A percentile compares a stretch with the other conserved stretches of the same genome.
phyloP scores from a whole-genome alignment of 2,888 invertebrate species.

The Melanargia galathea region DNA sequence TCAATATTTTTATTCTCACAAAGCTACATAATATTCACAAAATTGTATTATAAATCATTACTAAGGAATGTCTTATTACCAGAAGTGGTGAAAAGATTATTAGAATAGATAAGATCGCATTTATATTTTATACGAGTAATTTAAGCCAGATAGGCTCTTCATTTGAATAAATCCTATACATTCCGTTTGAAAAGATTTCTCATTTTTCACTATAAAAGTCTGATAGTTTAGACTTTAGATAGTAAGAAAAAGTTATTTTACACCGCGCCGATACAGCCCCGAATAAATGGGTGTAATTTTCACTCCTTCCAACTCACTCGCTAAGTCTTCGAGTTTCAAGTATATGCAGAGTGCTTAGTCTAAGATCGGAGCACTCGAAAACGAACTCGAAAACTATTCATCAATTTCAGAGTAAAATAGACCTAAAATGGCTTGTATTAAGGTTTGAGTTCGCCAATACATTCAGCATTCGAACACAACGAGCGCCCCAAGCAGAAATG shows the following conservation, averaged over 20 bases:
- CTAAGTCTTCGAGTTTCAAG: constrained; percentile 30
- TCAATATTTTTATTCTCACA: not conserved
- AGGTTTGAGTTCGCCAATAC: too few species aligned
- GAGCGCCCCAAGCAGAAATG: too few species aligned
- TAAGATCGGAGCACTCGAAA: too few species aligned
- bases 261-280: constrained; percentile 46
- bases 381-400: too few species aligned
- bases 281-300: constrained; percentile 62
- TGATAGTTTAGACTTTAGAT: constrained; percentile 69
- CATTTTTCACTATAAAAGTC: constrained; percentile 48
- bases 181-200: not conserved
- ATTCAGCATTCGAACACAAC: too few species aligned
- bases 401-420: too few species aligned
- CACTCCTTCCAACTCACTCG: constrained; percentile 34
- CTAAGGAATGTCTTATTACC: not conserved
- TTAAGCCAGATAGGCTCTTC: not conserved
- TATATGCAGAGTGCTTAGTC: too few species aligned
- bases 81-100: not conserved
- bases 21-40: not conserved
- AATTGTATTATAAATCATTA: not conserved
- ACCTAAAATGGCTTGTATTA: too few species aligned
- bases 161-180: not conserved
- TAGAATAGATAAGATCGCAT: not conserved
- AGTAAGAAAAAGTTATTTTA: constrained; percentile 65
- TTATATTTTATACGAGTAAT: not conserved